Evolutionary conservation across 2,888 invertebrate genomes (phyloP).

Genomic region (Diplolepis rosae): DNA sequence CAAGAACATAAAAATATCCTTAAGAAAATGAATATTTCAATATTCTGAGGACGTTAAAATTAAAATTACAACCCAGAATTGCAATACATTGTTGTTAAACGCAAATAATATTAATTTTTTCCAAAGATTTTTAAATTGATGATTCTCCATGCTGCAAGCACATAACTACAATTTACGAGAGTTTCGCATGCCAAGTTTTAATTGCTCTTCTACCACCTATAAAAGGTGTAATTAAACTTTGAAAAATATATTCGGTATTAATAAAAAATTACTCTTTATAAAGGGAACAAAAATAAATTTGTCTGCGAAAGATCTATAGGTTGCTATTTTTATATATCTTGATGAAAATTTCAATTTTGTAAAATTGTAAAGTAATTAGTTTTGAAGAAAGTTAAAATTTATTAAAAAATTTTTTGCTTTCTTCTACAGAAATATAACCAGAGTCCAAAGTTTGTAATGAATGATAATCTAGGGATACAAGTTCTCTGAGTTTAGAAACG

Average conservation of each 20-base stretch:
- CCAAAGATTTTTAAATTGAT: not conserved
- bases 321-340: no score
- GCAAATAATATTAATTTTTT: not conserved
- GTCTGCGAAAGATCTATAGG: no score
- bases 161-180: conserved; percentile 2
- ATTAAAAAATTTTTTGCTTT: not conserved
- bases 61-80: not conserved
- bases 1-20: no score
- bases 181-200: conserved; percentile 5
- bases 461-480: conserved; percentile 1
- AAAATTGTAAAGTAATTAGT: no score
- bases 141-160: not conserved
- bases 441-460: not conserved
- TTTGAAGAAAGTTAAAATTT: no score
- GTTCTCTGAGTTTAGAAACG: not conserved
- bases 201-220: conserved; percentile 3
- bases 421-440: no score
- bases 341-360: no score
- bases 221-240: conserved; percentile 17
- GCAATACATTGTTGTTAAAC: no score
- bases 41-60: not conserved
- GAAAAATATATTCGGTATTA: conserved; percentile 10
- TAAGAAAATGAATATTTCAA: no score
- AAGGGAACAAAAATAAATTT: no score
- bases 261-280: no score